These are phyloP conservation scores for Drosophila subquinaria DNA, from an alignment of 2,888 invertebrate species.

Conservation along the genomic window DNA sequence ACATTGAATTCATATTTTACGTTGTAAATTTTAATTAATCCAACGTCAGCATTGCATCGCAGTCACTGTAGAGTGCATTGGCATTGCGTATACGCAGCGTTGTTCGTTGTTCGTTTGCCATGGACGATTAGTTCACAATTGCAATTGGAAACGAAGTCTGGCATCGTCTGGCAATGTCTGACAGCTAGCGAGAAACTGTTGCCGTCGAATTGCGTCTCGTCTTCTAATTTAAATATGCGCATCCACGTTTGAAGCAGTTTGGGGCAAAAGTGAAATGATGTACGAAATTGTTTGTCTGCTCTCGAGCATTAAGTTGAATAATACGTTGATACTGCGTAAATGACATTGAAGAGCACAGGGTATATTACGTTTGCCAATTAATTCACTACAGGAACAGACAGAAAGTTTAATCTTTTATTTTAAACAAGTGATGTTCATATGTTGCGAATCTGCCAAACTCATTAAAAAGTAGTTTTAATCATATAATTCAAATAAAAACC, in stretches of 20 bases:
- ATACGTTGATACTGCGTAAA: slow-evolving; percentile 3
- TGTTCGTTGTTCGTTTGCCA: background rate
- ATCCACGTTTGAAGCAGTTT: slow-evolving; percentile 14
- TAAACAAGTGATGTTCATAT: no score
- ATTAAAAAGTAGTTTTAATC: no score
- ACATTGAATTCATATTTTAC: slow-evolving; percentile 25
- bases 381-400: background rate
- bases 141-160: slow-evolving; percentile 35
- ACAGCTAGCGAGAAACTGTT: slow-evolving; percentile 10
- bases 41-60: slow-evolving; percentile 5
- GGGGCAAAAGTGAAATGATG: slow-evolving; percentile 40
- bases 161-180: slow-evolving; percentile 9
- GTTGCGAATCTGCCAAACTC: no score
- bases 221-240: slow-evolving; percentile 43
- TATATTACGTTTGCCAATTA: background rate
- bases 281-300: slow-evolving; percentile 42
- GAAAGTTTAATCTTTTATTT: background rate
- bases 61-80: slow-evolving; percentile 15
- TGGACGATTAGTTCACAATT: slow-evolving; percentile 40
- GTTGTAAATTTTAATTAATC: slow-evolving; percentile 53
- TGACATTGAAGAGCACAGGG: background rate
- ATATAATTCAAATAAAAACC: no score
- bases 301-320: slow-evolving; percentile 29
- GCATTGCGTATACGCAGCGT: slow-evolving; percentile 39
- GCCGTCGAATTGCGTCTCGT: slow-evolving; percentile 6